These are phyloP conservation scores for Salarias fasciatus DNA, from an alignment of 2,797 vertebrate species.

Conservation along the genomic window DNA sequence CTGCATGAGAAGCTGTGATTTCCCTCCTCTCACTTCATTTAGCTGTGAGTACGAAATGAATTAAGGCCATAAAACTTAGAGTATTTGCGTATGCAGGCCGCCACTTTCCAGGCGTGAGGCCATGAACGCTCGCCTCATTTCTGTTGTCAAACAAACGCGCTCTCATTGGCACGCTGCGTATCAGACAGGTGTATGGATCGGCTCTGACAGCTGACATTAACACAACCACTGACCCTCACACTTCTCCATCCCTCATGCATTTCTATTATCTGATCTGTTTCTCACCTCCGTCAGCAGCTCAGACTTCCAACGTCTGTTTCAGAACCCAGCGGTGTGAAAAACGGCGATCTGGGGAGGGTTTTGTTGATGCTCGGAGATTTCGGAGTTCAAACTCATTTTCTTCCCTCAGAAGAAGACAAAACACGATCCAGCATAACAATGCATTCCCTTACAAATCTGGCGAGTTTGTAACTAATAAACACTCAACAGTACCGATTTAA, in stretches of 20 bases:
- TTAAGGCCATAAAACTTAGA: too few relatives aligned
- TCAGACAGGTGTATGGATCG: constrained; percentile 32
- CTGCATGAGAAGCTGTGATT: too few relatives aligned
- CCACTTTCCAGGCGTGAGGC: not conserved
- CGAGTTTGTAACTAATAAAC: too few relatives aligned
- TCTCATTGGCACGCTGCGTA: not conserved
- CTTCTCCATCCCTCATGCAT: constrained; percentile 10
- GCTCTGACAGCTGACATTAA: constrained; percentile 41
- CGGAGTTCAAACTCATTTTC: constrained; percentile 28
- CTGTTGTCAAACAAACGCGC: constrained; percentile 9
- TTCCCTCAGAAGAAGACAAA: not conserved
- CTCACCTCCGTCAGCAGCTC: not conserved
- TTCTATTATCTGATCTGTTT: constrained; percentile 3
- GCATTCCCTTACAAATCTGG: not conserved
- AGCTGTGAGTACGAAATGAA: too few relatives aligned
- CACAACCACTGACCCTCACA: constrained; percentile 25
- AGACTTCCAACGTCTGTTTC: constrained; percentile 17
- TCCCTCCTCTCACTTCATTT: too few relatives aligned
- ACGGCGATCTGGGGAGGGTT: not conserved
- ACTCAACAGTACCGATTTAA: too few relatives aligned
- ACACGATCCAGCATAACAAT: constrained; percentile 5
- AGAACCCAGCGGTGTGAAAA: constrained; percentile 13
- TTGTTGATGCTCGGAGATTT: not conserved
- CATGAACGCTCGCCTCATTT: not conserved
- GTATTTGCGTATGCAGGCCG: constrained; percentile 3